phyloP scores from a whole-genome alignment of 1,140 invertebrate genomes.

The Tigriopus japonicus region DNA sequence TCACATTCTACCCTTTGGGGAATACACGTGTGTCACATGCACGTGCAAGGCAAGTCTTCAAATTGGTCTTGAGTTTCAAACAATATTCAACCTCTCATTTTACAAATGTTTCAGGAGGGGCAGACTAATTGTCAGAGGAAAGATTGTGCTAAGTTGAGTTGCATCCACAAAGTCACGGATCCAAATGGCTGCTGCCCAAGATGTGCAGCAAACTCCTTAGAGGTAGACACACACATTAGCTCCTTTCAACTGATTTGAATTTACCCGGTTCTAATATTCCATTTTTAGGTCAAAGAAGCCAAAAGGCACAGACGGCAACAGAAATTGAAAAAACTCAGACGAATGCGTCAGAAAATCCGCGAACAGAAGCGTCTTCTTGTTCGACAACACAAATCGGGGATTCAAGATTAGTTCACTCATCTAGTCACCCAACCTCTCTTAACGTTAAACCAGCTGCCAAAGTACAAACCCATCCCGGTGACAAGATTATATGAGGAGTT shows the following conservation, averaged over 20 bases:
- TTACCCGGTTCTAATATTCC: neutral
- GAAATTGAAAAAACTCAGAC: neutral
- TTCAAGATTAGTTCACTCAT: too few relatives aligned
- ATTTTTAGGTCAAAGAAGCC: neutral
- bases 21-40: conserved; percentile 65
- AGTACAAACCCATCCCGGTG: too few relatives aligned
- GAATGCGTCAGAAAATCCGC: neutral
- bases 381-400: too few relatives aligned
- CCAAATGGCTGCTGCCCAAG: neutral
- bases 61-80: neutral
- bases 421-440: too few relatives aligned
- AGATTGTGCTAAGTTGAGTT: neutral
- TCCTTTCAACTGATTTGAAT: neutral
- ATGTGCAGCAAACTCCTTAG: neutral
- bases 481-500: too few relatives aligned
- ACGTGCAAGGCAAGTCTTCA: conserved; percentile 53
- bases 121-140: neutral
- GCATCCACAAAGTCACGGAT: neutral
- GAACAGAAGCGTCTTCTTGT: too few relatives aligned
- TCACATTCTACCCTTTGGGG: conserved; percentile 48
- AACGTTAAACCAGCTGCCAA: too few relatives aligned
- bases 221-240: neutral
- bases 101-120: too few relatives aligned
- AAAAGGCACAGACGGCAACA: neutral
- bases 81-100: neutral